Evolutionary conservation across 2,888 invertebrate species (phyloP), one percentile per base, ranked within the genome.

Genomic region (Drosophila meridionalis): DNA sequence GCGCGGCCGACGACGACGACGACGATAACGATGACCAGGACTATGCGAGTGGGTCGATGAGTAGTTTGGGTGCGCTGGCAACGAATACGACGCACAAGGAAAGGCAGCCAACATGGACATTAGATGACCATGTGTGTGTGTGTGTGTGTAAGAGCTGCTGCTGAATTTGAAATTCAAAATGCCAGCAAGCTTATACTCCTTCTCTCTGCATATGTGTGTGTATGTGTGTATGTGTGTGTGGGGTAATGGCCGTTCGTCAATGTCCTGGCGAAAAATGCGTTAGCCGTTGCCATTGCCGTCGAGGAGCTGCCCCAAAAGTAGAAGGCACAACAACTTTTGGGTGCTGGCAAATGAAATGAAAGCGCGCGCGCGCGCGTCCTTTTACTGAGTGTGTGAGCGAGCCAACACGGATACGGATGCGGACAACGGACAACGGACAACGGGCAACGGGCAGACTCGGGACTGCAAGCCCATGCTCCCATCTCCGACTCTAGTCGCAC

Each of bases 151-250:
- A 65, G 66, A 68, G 79, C 65, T 82, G 87, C 69, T 85, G 81
- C 77, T 82, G 88, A 90, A 89, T 89, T 89, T 89, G 82, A 89
- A 90, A 85, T 90, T 90, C 86, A 83, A 86, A 89, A 90, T 86
- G 85, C 81, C 81, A 77, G 73, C 73, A 68, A 47, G 40, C 79
- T 75, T 85, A 74, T 73, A 79, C 83, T 66, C 40, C 70, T 58
- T 34, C 42, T 40, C 55, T 28, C 4, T 36, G 47, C 28, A 20
- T 11, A 3, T 52, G 14, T n/a, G 14, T 38, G 32, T 28, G 14
- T 40, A 38, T 40, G 48, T 58, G 63, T 56, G 36, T 47, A 20
- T 45, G 36, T 6, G 40, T 36, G 65, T 14, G 57, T 38, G 57
- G 57, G 63, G 48, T 40, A 50, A 42, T 58, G 64, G 87, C 78